A percentile compares a stretch with the other conserved stretches of the same genome.
phyloP scores from a whole-genome alignment of 2,888 invertebrate genomes.

The Megamerina dolium region DNA sequence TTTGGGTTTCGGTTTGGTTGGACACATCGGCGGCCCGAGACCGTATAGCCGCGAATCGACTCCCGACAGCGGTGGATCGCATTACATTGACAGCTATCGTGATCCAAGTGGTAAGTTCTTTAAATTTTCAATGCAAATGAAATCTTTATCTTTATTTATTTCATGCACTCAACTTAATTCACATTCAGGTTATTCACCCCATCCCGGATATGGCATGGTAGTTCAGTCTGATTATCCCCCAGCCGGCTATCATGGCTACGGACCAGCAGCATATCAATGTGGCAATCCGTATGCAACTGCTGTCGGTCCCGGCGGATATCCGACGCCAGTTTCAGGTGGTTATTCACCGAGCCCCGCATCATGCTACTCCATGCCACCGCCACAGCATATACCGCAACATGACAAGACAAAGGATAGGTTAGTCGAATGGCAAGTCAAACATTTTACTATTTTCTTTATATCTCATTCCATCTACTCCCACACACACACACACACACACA shows the following conservation, averaged over 20 bases:
- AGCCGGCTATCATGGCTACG: constrained; percentile 65
- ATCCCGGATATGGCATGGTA: constrained; percentile 76
- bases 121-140: background rate
- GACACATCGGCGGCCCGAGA: constrained; percentile 59
- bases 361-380: constrained; percentile 85
- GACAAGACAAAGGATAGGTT: constrained; percentile 60
- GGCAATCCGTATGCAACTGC: constrained; percentile 50
- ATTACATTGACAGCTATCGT: constrained; percentile 81
- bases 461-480: too few species aligned
- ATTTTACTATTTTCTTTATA: constrained; percentile 12
- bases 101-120: constrained; percentile 70
- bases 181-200: constrained; percentile 79
- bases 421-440: constrained; percentile 35
- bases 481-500: constrained; percentile 2
- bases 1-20: constrained; percentile 54
- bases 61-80: constrained; percentile 82
- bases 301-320: constrained; percentile 55
- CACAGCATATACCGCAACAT: constrained; percentile 69
- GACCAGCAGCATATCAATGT: constrained; percentile 57
- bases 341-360: constrained; percentile 63
- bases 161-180: too few species aligned
- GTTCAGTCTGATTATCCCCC: constrained; percentile 76
- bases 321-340: constrained; percentile 63
- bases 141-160: background rate
- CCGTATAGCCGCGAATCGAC: constrained; percentile 81